These are phyloP conservation scores for Athalia rosae DNA, from an alignment of 2,888 invertebrate genomes.

Conservation along the genomic window DNA sequence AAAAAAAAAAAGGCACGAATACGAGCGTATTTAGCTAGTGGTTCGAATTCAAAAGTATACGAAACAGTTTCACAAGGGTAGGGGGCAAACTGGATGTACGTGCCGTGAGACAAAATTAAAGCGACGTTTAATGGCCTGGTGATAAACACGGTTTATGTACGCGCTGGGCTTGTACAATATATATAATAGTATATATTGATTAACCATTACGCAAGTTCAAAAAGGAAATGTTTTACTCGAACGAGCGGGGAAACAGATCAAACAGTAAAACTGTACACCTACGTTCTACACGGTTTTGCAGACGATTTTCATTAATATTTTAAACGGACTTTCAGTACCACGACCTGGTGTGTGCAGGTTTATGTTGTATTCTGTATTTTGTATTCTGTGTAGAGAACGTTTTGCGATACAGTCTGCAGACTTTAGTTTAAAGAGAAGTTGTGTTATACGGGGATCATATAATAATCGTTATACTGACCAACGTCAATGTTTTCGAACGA, in stretches of 20 bases:
- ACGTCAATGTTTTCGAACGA: constrained; percentile 17
- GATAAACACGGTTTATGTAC: constrained; percentile 18
- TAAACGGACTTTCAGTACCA: neutral
- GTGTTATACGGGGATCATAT: constrained; percentile 4
- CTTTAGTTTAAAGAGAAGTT: constrained; percentile 9
- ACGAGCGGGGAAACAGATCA: constrained; percentile 28
- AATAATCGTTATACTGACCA: constrained; percentile 40
- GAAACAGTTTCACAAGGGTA: neutral
- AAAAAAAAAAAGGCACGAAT: too few relatives aligned
- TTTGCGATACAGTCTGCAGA: neutral
- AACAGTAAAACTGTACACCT: constrained; percentile 13
- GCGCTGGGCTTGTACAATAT: neutral
- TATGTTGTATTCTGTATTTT: neutral
- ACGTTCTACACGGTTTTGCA: constrained; percentile 1
- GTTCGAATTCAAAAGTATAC: too few relatives aligned
- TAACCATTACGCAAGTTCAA: constrained; percentile 21
- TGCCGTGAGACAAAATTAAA: constrained; percentile 16
- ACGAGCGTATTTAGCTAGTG: too few relatives aligned
- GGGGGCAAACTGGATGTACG: neutral
- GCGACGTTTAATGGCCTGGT: constrained; percentile 24
- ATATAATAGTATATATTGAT: constrained; percentile 24
- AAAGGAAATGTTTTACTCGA: constrained; percentile 30
- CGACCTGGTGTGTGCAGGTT: neutral
- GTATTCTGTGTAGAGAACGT: neutral
- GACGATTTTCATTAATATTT: constrained; percentile 39